Conservation (phyloP, 2,797 vertebrate species). For the Aphelocoma californica region DNA sequence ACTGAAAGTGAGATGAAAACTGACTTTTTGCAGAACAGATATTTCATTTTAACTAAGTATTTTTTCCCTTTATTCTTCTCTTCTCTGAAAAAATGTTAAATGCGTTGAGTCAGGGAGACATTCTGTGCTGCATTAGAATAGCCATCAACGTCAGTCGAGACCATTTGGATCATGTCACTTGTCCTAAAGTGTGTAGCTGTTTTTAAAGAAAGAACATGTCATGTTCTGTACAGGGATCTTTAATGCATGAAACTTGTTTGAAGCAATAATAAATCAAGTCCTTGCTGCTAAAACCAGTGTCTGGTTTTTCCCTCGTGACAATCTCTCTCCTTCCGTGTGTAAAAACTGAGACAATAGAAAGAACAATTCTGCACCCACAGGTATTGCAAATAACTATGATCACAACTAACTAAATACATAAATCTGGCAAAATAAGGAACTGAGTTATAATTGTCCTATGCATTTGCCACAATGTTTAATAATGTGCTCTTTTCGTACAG, state of each 20-base stretch:
- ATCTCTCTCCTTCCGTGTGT: neutral
- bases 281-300: conserved; percentile 62
- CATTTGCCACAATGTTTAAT: conserved; percentile 27
- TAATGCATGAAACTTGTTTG: conserved; percentile 74
- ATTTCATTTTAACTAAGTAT: conserved; percentile 20
- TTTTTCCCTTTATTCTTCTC: conserved; percentile 8
- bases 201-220: conserved; percentile 71
- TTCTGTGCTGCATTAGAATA: conserved; percentile 67
- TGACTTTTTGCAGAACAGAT: neutral
- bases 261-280: conserved; percentile 74
- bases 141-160: conserved; percentile 64
- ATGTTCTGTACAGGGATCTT: conserved; percentile 69
- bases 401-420: conserved; percentile 32
- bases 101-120: neutral
- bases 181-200: conserved; percentile 64
- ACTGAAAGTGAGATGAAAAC: conserved; percentile 28
- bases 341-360: conserved; percentile 37
- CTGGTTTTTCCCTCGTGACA: conserved; percentile 53
- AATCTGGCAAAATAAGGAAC: conserved; percentile 36
- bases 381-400: conserved; percentile 26
- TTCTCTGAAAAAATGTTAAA: conserved; percentile 45
- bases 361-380: conserved; percentile 1
- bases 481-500: conserved; percentile 15
- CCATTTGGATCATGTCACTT: conserved; percentile 73
- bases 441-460: conserved; percentile 18